phyloP scores from a whole-genome alignment of 2,797 vertebrate species.

The Delichon dasypus region DNA sequence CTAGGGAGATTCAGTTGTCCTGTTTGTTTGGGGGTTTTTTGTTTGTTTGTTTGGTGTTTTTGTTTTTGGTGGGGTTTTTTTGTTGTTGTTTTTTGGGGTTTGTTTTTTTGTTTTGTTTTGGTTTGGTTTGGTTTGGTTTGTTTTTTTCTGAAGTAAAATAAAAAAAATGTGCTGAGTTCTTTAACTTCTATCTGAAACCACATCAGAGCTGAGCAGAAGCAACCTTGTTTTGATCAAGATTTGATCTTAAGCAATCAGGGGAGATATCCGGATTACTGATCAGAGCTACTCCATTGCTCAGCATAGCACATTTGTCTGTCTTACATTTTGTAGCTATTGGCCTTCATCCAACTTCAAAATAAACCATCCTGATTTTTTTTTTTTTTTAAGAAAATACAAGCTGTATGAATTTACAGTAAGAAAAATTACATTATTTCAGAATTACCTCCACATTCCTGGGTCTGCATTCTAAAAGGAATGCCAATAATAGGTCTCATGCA shows the following conservation, averaged over 20 bases:
- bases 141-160: neutral
- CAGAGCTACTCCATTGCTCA: constrained; percentile 11
- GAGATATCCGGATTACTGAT: constrained; percentile 43
- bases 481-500: neutral
- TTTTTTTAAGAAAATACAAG: neutral
- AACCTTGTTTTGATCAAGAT: constrained; percentile 26
- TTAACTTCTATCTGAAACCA: constrained; percentile 38
- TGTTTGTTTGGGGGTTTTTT: no score
- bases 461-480: neutral
- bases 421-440: neutral
- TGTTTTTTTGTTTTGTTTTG: neutral
- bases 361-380: neutral
- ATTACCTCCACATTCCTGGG: neutral
- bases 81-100: no score
- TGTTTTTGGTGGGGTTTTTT: neutral
- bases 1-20: neutral
- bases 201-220: constrained; percentile 40
- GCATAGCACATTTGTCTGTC: constrained; percentile 5
- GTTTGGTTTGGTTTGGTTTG: no score
- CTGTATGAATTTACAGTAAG: neutral
- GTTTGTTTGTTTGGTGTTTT: neutral
- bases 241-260: constrained; percentile 27
- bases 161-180: neutral
- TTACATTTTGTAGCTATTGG: constrained; percentile 14
- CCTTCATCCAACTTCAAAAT: neutral